Conservation (phyloP, 92 coral and sea anemone genomes). For the Ricordea florida region DNA sequence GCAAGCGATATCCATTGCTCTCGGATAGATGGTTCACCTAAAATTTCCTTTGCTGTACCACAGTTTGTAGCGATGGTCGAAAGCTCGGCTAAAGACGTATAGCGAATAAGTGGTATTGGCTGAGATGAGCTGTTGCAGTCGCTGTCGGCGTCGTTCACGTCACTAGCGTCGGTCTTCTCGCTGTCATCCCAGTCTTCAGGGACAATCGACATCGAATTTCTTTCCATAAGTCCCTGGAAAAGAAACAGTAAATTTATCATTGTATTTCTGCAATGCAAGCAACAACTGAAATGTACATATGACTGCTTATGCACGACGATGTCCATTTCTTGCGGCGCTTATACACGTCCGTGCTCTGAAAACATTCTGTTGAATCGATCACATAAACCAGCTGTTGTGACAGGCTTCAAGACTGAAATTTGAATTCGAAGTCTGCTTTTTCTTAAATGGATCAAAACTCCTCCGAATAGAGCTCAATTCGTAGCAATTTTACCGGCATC, state of each 20-base stretch:
- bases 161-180: conserved; percentile 29
- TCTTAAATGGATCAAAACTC: no score
- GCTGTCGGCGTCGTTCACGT: conserved; percentile 29
- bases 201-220: conserved; percentile 7
- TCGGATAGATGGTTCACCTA: conserved; percentile 15
- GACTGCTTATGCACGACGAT: no score
- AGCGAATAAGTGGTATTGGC: conserved; percentile 55
- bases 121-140: conserved; percentile 52
- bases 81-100: conserved; percentile 90
- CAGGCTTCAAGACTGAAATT: no score
- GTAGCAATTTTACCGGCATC: not conserved
- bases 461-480: not conserved
- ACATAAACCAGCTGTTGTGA: not conserved
- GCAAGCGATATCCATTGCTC: conserved; percentile 4
- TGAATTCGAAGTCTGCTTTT: no score
- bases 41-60: conserved; percentile 24
- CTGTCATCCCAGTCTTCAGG: conserved; percentile 44
- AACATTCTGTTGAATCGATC: not conserved
- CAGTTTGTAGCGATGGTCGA: conserved; percentile 81
- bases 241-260: not conserved
- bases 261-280: not conserved
- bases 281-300: conserved; percentile 28
- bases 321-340: no score
- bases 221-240: conserved; percentile 24
- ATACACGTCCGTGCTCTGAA: no score